Percentiles rank a stretch among this genome's conserved stretches.
phyloP scores from a whole-genome alignment of 2,888 invertebrate genomes.

The Meghimatium bilineatum region DNA sequence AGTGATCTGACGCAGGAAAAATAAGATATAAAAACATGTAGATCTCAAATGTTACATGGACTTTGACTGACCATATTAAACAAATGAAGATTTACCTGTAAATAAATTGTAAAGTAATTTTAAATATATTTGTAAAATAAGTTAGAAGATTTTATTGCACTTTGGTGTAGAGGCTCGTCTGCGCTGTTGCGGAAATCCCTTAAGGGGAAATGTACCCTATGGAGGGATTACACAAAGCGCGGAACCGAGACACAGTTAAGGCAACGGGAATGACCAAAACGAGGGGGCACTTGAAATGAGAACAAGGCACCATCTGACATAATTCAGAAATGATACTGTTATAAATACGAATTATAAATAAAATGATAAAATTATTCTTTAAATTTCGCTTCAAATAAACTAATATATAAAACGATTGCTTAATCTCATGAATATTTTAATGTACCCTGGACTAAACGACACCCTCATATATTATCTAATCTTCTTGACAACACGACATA shows the following conservation, averaged over 20 bases:
- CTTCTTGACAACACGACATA: no score
- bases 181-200: not conserved
- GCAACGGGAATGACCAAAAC: slow-evolving; percentile 39
- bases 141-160: slow-evolving; percentile 32
- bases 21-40: not conserved
- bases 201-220: not conserved
- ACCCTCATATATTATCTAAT: no score
- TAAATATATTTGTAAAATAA: not conserved
- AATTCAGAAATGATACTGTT: not conserved
- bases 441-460: no score
- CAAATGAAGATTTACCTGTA: not conserved
- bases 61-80: not conserved
- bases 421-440: no score
- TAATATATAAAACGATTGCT: no score
- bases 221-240: not conserved
- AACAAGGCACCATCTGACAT: slow-evolving; percentile 24
- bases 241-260: slow-evolving; percentile 15
- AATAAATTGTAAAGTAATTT: not conserved
- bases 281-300: not conserved
- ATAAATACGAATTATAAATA: no score
- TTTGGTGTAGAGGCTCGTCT: slow-evolving; percentile 17
- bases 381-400: not conserved
- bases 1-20: not conserved
- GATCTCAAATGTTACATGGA: not conserved
- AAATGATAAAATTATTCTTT: no score